A percentile compares a stretch with the other conserved stretches of the same genome.
These are phyloP conservation scores for Rhagoletis pomonella DNA, from an alignment of 1,140 invertebrate genomes.

Conservation along the genomic window DNA sequence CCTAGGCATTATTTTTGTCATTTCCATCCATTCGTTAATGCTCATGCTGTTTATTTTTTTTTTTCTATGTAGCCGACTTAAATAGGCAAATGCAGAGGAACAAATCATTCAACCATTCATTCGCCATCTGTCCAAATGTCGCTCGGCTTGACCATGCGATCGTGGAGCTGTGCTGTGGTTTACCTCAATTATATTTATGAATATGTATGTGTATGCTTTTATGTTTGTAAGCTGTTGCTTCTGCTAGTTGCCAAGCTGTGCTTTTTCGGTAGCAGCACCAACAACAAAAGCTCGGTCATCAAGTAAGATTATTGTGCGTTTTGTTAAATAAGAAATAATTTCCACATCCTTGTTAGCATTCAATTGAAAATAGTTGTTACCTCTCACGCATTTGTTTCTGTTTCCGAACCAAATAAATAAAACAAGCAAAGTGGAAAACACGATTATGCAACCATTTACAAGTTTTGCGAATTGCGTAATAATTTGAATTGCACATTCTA, in stretches of 20 bases:
- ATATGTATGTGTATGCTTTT: background rate
- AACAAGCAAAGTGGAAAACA: too few relatives aligned
- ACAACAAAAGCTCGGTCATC: background rate
- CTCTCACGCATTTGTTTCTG: background rate
- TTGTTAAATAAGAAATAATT: slow-evolving; percentile 54
- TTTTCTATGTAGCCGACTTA: background rate
- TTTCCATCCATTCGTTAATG: too few relatives aligned
- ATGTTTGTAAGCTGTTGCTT: background rate
- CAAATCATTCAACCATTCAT: slow-evolving; percentile 34
- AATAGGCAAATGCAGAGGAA: slow-evolving; percentile 29
- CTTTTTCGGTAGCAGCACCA: background rate
- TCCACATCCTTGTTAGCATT: slow-evolving; percentile 55
- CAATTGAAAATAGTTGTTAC: slow-evolving; percentile 30
- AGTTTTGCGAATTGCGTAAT: too few relatives aligned
- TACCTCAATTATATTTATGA: background rate
- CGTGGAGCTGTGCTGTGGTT: background rate
- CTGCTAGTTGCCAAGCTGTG: background rate
- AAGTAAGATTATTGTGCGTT: slow-evolving; percentile 50
- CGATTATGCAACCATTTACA: too few relatives aligned
- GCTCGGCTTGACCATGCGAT: background rate
- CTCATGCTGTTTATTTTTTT: slow-evolving; percentile 13
- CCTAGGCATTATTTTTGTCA: too few relatives aligned
- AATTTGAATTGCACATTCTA: too few relatives aligned
- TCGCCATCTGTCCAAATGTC: slow-evolving; percentile 23
- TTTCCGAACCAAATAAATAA: background rate